phyloP scores from a whole-genome alignment of 2,888 invertebrate genomes.

The Platycheirus rosarum region DNA sequence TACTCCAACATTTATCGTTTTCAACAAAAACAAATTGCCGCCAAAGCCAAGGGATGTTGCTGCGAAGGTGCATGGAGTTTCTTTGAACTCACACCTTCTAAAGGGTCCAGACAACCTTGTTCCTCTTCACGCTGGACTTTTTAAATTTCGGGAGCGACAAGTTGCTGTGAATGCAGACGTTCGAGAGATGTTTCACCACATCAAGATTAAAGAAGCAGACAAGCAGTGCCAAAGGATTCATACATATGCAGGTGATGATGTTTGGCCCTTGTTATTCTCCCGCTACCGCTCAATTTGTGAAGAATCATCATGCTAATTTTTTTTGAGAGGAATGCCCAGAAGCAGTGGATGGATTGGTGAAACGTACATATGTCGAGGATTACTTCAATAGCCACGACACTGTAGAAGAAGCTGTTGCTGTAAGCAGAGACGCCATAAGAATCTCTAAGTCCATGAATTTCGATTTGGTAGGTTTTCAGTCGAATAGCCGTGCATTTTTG shows the following conservation, averaged over 20 bases:
- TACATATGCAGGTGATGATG: conserved; percentile 35
- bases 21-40: conserved; percentile 21
- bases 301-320: conserved; percentile 19
- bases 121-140: neutral
- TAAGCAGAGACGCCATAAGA: conserved; percentile 19
- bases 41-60: conserved; percentile 35
- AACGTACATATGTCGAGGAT: conserved; percentile 29
- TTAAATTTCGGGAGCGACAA: conserved; percentile 5
- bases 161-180: conserved; percentile 21
- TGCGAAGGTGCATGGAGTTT: conserved; percentile 11
- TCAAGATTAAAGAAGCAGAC: neutral
- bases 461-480: conserved; percentile 33
- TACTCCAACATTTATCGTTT: conserved; percentile 2
- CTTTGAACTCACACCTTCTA: conserved; percentile 16
- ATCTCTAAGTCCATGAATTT: conserved; percentile 30
- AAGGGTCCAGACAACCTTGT: conserved; percentile 12
- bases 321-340: conserved; percentile 30
- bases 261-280: conserved; percentile 30
- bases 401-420: conserved; percentile 17
- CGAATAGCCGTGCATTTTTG: conserved; percentile 8
- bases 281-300: conserved; percentile 6
- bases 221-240: conserved; percentile 6
- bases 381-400: conserved; percentile 23
- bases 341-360: conserved; percentile 19
- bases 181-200: conserved; percentile 22